Base-by-base conservation (phyloP, 2,888 invertebrate species). In the Dioctria linearis region DNA sequence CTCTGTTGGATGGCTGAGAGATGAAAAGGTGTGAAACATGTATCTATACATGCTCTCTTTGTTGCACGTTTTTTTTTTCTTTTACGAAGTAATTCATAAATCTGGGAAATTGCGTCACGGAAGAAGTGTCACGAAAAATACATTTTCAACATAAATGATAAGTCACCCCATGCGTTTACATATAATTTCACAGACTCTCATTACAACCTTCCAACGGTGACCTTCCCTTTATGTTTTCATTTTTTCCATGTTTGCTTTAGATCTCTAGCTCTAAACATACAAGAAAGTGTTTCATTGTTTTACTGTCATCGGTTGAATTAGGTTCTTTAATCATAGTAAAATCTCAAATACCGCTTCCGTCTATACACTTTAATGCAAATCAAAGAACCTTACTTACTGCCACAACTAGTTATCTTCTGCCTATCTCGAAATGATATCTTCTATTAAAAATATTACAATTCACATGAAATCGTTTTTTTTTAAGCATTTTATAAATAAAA, bases 231-330 rank as follows among this genome's bases (percentile, higher is more conserved):
- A 46, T 42, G 25, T 42, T 46, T 65, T 40, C 65, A 65, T 40
- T 65, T 65, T 65, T 65, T 25, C 25, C 65, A 43, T 67, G 6
- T n/a, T 51, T n/a, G 25, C 8, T 46, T 67, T 67, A 42, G 40
- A 65, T 65, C 65, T 65, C 13, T 46, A 13, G 49, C 9, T 46
- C 13, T 25, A 25, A 25, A 25, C 2, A 25, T 25, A 25, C 1
- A 43, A 67, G 67, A 67, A 67, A 67, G 67, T 49, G 67, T 25
- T 25, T 46, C 67, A 67, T 67, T 67, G 67, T 67, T 42, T 49
- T 67, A 46, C 46, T 43, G n/a, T 13, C 67, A 43, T 13, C n/a
- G 46, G 46, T 49, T 49, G 46, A 25, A 67, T 25, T 43, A 25
- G 25, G 25, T 25, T 25, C 25, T 43, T 67, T 43, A 43, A 37